These are phyloP conservation scores for Drosophila yooni DNA, from an alignment of 2,888 invertebrate species.

Conservation along the genomic window DNA sequence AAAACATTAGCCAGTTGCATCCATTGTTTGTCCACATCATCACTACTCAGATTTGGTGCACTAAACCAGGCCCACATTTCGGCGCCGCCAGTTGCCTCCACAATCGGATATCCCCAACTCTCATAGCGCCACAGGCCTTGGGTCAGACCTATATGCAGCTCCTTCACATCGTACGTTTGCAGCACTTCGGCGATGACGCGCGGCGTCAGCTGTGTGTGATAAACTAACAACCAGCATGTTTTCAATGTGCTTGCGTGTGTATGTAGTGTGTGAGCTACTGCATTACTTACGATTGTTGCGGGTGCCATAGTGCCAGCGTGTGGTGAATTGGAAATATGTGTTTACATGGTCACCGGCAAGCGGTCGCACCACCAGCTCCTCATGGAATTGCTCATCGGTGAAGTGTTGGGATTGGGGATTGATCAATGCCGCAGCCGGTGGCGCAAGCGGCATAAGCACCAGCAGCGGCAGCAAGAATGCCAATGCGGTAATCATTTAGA, in stretches of 20 bases:
- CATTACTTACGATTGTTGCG: constrained; percentile 87
- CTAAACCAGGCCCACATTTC: constrained; percentile 98
- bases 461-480: constrained; percentile 17
- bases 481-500: constrained; percentile 36
- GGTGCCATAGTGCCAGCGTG: constrained; percentile 89
- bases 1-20: constrained; percentile 94
- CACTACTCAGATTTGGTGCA: constrained; percentile 82
- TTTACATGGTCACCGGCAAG: constrained; percentile 94
- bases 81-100: constrained; percentile 96
- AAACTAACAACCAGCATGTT: constrained; percentile 86
- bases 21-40: constrained; percentile 92
- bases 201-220: constrained; percentile 94
- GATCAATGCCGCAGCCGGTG: constrained; percentile 1
- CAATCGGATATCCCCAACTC: constrained; percentile 96
- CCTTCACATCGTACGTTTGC: constrained; percentile 92
- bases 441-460: constrained; percentile 3
- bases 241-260: neutral
- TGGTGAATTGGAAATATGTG: constrained; percentile 96
- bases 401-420: constrained; percentile 24
- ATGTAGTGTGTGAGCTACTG: neutral
- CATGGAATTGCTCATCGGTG: constrained; percentile 90
- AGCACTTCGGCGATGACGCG: constrained; percentile 95
- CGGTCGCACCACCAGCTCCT: constrained; percentile 95
- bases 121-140: constrained; percentile 97
- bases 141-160: constrained; percentile 95